Percentiles rank a stretch among this genome's conserved stretches.
phyloP scores from a whole-genome alignment of 2,888 invertebrate species.

The Danaus chrysippus region DNA sequence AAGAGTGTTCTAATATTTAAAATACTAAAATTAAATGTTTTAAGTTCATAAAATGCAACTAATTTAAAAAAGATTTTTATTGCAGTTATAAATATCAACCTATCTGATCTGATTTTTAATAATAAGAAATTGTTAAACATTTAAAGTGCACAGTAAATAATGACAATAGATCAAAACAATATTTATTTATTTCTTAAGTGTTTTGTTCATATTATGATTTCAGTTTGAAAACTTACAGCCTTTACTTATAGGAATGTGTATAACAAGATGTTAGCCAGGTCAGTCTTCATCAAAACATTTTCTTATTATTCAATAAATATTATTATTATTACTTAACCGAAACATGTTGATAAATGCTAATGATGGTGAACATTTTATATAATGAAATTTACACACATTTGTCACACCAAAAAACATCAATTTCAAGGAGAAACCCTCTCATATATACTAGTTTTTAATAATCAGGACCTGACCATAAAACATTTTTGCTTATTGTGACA shows the following conservation, averaged over 20 bases:
- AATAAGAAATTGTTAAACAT: neutral
- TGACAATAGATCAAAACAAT: slow-evolving; percentile 42
- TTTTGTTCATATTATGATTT: slow-evolving; percentile 64
- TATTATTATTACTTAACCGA: slow-evolving; percentile 33
- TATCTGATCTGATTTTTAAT: too few species aligned
- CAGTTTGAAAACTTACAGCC: slow-evolving; percentile 60
- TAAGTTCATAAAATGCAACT: too few species aligned
- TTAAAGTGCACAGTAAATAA: slow-evolving; percentile 18
- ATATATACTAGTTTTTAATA: slow-evolving; percentile 21
- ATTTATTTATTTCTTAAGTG: slow-evolving; percentile 58
- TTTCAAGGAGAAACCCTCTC: slow-evolving; percentile 6
- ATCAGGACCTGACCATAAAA: slow-evolving; percentile 24
- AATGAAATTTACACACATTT: slow-evolving; percentile 13
- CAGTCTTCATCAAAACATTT: slow-evolving; percentile 58
- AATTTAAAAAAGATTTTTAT: neutral
- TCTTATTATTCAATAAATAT: slow-evolving; percentile 40
- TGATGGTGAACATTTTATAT: slow-evolving; percentile 14
- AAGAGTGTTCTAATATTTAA: too few species aligned
- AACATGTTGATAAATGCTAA: slow-evolving; percentile 31
- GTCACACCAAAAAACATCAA: slow-evolving; percentile 8
- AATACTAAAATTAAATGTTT: too few species aligned
- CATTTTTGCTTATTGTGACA: slow-evolving; percentile 28
- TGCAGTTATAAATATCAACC: neutral
- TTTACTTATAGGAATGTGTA: slow-evolving; percentile 68
- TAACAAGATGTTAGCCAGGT: slow-evolving; percentile 49